These are phyloP conservation scores for Contarinia nasturtii DNA, from an alignment of 1,140 invertebrate species.

Conservation along the genomic window DNA sequence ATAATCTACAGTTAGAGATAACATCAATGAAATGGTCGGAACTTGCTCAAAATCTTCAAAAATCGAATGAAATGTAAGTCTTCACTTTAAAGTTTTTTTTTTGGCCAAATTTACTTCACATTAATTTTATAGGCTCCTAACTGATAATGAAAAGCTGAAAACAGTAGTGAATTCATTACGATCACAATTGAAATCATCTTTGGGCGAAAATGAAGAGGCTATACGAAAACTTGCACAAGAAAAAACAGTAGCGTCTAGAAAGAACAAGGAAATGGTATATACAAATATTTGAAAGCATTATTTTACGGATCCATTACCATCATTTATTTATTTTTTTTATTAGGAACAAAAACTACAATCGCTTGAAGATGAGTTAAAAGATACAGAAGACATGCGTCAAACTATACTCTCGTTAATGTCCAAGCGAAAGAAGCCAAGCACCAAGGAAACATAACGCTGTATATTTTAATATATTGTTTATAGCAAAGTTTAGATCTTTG, in stretches of 20 bases:
- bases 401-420: too few species aligned
- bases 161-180: not conserved
- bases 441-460: too few species aligned
- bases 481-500: too few species aligned
- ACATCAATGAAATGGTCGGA: too few species aligned
- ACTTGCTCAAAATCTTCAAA: not conserved
- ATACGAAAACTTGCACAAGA: not conserved
- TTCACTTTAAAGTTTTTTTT: not conserved
- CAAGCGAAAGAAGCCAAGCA: too few species aligned
- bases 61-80: not conserved
- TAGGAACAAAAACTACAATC: conserved; percentile 10
- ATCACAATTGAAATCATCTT: not conserved
- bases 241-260: not conserved
- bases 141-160: not conserved
- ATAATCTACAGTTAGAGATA: too few species aligned
- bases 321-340: not conserved
- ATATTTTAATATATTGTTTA: too few species aligned
- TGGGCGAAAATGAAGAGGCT: not conserved
- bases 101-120: not conserved
- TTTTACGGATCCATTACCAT: too few species aligned
- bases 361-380: too few species aligned
- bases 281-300: too few species aligned
- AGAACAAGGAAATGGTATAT: not conserved
- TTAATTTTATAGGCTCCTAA: not conserved
- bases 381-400: too few species aligned